A percentile compares a stretch with the other conserved stretches of the same genome.
Conservation (phyloP, 1,140 invertebrate species). For the Trichonephila clavipes region DNA sequence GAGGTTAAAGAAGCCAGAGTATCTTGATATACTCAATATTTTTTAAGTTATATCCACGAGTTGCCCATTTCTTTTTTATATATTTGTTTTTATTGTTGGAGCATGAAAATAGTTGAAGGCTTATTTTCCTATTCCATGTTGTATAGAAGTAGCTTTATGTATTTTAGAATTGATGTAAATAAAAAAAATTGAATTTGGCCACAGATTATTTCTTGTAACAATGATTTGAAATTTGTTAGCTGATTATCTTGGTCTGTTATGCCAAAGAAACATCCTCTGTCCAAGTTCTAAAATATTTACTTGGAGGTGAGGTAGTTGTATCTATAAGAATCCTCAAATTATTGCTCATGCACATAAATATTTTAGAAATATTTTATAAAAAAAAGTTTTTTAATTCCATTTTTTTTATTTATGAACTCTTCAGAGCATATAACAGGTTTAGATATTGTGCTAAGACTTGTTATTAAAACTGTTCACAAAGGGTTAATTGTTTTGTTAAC, state of each 20-base stretch:
- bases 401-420: slow-evolving; percentile 25
- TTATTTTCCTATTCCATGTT: background rate
- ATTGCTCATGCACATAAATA: slow-evolving; percentile 38
- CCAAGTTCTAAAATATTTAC: background rate
- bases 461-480: slow-evolving; percentile 36
- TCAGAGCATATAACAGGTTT: slow-evolving; percentile 16
- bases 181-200: background rate
- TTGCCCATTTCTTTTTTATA: background rate
- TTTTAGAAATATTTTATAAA: background rate
- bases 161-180: background rate
- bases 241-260: slow-evolving; percentile 3
- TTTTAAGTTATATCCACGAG: background rate
- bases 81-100: background rate
- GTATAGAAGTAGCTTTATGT: background rate
- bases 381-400: slow-evolving; percentile 48
- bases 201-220: background rate
- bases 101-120: slow-evolving; percentile 38
- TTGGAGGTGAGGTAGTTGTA: slow-evolving; percentile 24
- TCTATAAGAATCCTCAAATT: slow-evolving; percentile 12
- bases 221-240: background rate
- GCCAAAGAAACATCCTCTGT: slow-evolving; percentile 19
- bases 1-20: background rate
- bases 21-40: background rate
- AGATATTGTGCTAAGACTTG: background rate
- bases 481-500: slow-evolving; percentile 54